Evolutionary conservation across 1,140 invertebrate species (phyloP), one percentile per base, ranked within the genome.

Genomic region (Drosophila pachea): DNA sequence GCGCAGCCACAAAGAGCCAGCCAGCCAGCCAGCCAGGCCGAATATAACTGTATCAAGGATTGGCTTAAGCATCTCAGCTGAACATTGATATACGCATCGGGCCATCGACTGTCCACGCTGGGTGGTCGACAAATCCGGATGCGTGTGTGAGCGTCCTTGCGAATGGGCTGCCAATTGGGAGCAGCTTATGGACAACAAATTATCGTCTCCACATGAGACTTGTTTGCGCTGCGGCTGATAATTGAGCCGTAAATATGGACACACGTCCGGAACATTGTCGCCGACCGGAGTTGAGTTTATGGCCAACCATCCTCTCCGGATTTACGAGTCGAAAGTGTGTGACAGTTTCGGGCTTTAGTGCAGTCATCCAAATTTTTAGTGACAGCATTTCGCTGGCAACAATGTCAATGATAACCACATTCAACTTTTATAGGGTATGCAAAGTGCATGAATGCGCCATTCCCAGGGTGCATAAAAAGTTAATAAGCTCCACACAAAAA

Each of bases 241-340:
- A 83, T 84, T 84, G 79, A 84, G 79, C 62, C 79, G 73, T 84
- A 84, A 84, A 84, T 86, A 81, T 79, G 54, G 73, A 61, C 79
- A 79, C 81, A 86, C 79, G 79, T 86, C 68, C 78, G 58, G 55
- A 61, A 82, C 78, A 68, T 78, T 78, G 66, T 55, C 43, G 31
- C 31, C 48, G n/a, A 52, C 31, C 29, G 45, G 55, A 79, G 38
- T 60, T 45, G 52, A 62, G 50, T 73, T 78, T 78, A 84, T 78
- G 47, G 68, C 54, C 32, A 14, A 22, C 4, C 49, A 64, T 3
- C 1, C 22, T 22, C 22, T 22, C 3, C 22, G 22, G 60, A 73
- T 76, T 79, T 73, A 83, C 40, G 63, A 53, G 52, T 48, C 48
- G 33, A 54, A 4, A 40, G 29, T 6, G 31, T 14, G 49, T 4